phyloP scores from a whole-genome alignment of 2,888 invertebrate species.

The Ophraella communa region DNA sequence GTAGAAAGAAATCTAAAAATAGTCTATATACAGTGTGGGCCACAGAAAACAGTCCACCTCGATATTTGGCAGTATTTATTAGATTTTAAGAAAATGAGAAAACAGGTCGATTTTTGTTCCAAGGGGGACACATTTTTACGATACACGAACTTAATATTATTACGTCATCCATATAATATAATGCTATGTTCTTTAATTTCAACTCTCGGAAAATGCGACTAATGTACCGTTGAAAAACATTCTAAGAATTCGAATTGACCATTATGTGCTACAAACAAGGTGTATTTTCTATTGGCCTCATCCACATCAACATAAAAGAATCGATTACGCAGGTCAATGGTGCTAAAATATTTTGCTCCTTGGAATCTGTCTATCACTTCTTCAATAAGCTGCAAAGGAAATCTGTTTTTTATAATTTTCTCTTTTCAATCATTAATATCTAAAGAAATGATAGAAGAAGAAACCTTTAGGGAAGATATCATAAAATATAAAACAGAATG shows the following conservation, averaged over 20 bases:
- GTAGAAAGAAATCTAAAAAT: too few species aligned
- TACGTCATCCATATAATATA: conserved; percentile 32
- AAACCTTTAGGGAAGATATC: too few species aligned
- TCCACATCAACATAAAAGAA: conserved; percentile 52
- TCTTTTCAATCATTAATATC: too few species aligned
- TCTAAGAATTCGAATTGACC: conserved; percentile 55
- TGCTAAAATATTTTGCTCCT: conserved; percentile 41
- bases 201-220: conserved; percentile 11
- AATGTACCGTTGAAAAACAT: conserved; percentile 29
- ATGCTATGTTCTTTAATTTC: conserved; percentile 3
- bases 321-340: conserved; percentile 20
- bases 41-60: too few species aligned
- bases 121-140: too few species aligned
- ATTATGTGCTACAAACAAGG: conserved; percentile 53
- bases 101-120: too few species aligned
- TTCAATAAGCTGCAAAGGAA: conserved; percentile 53
- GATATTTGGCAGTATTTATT: too few species aligned
- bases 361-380: conserved; percentile 47
- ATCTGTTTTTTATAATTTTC: conserved; percentile 32
- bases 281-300: conserved; percentile 45
- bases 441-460: too few species aligned
- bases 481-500: too few species aligned
- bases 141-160: conserved; percentile 17
- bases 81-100: too few species aligned
- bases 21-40: too few species aligned